Evolutionary conservation across 2,797 vertebrate species (phyloP).

Genomic region (Eulemur mongoz): DNA sequence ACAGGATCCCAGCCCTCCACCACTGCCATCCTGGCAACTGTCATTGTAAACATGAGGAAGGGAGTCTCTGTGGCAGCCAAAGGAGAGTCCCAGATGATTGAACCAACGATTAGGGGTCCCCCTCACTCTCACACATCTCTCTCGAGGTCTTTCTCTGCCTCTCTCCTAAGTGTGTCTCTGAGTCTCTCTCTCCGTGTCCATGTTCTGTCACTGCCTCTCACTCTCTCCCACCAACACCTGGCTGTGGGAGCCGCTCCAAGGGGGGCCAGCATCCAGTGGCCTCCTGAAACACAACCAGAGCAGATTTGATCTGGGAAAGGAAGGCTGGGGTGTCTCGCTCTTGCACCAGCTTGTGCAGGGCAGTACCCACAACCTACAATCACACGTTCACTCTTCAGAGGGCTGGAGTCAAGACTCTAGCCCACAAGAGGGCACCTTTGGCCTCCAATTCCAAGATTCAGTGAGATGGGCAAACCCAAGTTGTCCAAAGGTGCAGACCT

Average conservation of each 20-base stretch:
- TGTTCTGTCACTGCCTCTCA: neutral
- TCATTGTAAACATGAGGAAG: neutral
- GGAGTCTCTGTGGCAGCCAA: neutral
- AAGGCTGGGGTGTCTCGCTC: neutral
- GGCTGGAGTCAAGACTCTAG: neutral
- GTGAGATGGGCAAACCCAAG: neutral
- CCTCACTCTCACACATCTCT: neutral
- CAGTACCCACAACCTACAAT: neutral
- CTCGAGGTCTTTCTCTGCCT: neutral
- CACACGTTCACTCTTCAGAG: neutral
- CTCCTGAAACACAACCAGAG: neutral
- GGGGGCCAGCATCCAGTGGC: neutral
- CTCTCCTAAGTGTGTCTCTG: neutral
- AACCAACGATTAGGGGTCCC: neutral
- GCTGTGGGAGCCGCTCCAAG: neutral
- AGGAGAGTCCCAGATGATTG: neutral
- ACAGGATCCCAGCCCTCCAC: neutral
- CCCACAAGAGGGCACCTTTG: neutral
- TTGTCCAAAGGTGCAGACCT: neutral
- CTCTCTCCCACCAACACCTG: neutral
- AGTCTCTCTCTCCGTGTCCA: neutral
- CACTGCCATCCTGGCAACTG: neutral
- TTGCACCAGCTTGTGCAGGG: neutral
- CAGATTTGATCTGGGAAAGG: neutral
- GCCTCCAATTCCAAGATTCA: neutral